phyloP scores from a whole-genome alignment of 2,113 vertebrate species.

The Macquaria ambigua region DNA sequence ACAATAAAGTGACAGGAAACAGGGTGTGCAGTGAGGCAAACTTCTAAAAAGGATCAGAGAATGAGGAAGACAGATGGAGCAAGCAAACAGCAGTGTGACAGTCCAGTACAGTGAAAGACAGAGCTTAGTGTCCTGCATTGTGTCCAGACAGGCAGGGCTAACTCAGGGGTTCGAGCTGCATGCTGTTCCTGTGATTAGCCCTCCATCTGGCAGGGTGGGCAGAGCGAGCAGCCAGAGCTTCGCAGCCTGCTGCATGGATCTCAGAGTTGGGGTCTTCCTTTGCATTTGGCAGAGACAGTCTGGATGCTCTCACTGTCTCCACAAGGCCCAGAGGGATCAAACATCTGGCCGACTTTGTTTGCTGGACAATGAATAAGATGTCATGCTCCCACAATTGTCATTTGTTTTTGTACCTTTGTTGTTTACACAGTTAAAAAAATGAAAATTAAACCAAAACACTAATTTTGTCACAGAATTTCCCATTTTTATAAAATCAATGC shows the following conservation, averaged over 20 bases:
- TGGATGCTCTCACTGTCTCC: constrained; percentile 48
- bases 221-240: constrained; percentile 64
- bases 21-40: constrained; percentile 36
- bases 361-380: constrained; percentile 50
- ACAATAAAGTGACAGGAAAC: constrained; percentile 36
- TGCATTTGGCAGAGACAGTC: constrained; percentile 60
- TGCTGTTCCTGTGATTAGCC: constrained; percentile 84
- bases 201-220: constrained; percentile 84
- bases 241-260: constrained; percentile 68
- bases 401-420: neutral
- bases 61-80: constrained; percentile 66
- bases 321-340: constrained; percentile 46
- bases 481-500: too few species aligned
- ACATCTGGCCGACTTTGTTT: constrained; percentile 57
- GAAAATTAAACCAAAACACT: neutral
- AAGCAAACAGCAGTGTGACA: constrained; percentile 62
- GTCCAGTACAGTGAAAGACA: constrained; percentile 55
- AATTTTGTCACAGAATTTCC: neutral
- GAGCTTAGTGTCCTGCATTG: constrained; percentile 72
- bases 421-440: neutral
- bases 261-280: constrained; percentile 64
- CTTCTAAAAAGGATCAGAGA: constrained; percentile 38
- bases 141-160: constrained; percentile 75
- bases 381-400: neutral
- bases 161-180: constrained; percentile 70